phyloP scores from a whole-genome alignment of 2,113 vertebrate genomes.

The Indicator maculatus region DNA sequence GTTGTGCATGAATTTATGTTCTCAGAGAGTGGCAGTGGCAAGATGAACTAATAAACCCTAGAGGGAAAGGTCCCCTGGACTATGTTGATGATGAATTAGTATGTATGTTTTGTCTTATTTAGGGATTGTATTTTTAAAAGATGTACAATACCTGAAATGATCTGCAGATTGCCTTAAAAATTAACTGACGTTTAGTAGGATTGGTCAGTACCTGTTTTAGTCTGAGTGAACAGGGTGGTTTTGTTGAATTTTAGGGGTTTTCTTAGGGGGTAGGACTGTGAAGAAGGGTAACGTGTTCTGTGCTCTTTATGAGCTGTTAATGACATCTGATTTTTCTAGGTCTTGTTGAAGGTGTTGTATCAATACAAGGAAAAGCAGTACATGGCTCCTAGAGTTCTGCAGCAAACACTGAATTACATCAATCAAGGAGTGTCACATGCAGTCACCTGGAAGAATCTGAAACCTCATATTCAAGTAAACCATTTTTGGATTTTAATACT shows the following conservation, averaged over 20 bases:
- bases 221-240: not conserved
- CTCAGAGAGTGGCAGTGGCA: not conserved
- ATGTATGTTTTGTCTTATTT: not conserved
- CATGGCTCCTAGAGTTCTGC: constrained; percentile 95
- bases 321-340: constrained; percentile 74
- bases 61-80: not conserved
- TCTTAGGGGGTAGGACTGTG: not conserved
- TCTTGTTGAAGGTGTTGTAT: constrained; percentile 96
- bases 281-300: not conserved
- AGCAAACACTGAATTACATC: constrained; percentile 97
- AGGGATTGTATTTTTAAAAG: not conserved
- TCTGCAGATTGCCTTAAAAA: not conserved
- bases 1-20: not conserved
- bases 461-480: constrained; percentile 96
- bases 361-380: constrained; percentile 98
- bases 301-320: not conserved
- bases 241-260: not conserved
- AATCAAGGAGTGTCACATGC: constrained; percentile 98
- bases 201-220: constrained; percentile 17
- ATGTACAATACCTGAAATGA: not conserved
- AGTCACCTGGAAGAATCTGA: constrained; percentile 97
- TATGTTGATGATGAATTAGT: not conserved
- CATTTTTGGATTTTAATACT: not conserved
- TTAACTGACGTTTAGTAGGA: not conserved
- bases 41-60: not conserved